These are phyloP conservation scores for Anomalospiza imberbis DNA, from an alignment of 2,797 vertebrate species.

Conservation along the genomic window DNA sequence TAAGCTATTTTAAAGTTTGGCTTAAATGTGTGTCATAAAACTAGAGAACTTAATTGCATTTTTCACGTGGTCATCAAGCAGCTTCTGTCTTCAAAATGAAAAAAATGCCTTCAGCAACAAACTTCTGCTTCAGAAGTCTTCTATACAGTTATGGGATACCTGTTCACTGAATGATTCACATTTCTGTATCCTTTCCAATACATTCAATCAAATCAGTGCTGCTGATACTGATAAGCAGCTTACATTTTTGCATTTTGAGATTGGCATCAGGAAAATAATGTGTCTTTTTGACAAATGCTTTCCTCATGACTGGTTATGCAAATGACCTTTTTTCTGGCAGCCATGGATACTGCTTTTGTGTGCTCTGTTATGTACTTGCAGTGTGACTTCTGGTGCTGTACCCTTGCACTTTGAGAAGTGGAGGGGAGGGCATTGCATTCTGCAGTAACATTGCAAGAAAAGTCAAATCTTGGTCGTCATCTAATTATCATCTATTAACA, in stretches of 20 bases:
- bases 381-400: not conserved
- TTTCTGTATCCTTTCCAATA: not conserved
- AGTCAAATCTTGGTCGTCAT: not conserved
- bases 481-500: not conserved
- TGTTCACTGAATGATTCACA: not conserved
- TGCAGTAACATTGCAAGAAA: not conserved
- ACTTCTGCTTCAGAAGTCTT: not conserved
- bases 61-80: not conserved
- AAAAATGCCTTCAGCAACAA: not conserved
- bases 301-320: not conserved
- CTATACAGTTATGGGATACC: not conserved
- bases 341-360: not conserved
- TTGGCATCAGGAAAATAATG: not conserved
- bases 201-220: not conserved
- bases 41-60: not conserved
- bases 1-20: not conserved
- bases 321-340: not conserved
- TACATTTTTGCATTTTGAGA: slow-evolving; percentile 1
- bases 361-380: not conserved
- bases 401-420: not conserved
- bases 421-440: not conserved
- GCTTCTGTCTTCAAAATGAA: not conserved
- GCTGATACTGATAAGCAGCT: not conserved
- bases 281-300: not conserved
- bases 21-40: not conserved